Evolutionary conservation across 2,797 vertebrate genomes (phyloP), one percentile per base, ranked within the genome.

Genomic region (Poeciliopsis infans): DNA sequence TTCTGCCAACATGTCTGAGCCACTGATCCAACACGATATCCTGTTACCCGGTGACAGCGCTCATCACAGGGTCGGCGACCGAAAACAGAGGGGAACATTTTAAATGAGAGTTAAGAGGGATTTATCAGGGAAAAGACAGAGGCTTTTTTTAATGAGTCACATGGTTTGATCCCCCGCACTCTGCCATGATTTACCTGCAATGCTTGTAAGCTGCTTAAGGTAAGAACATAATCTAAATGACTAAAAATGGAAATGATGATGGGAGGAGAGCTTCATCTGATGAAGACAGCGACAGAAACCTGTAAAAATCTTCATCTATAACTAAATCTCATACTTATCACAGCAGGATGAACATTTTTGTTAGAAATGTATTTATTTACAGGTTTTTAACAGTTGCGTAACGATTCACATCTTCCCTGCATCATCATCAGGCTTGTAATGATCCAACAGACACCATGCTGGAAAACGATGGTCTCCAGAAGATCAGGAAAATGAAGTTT

Each of bases 241-340:
- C 39, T 73, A n/a, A 53, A 78, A 81, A 85, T 81, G 79, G 45
- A 84, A 84, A 87, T 79, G 80, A 49, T 25, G 75, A 72, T 33
- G 20, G 36, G 45, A 81, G 45, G 76, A 59, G 73, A 64, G 43
- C 1, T 2, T 73, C 72, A 51, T 39, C 16, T 72, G 43, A 75
- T 39, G 31, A 53, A 73, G 51, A 76, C 71, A 47, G 10, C 13
- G 28, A 20, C 5, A 41, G 36, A 83, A 53, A 73, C 39, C 7
- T 45, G 13, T 12, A 20, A 68, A 79, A 71, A 51, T 39, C 5
- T 23, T 16, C 46, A 18, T 64, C 2, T 64, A 20, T 20, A 1
- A 16, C 2, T 2, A 20, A 3, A 31, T 8, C 2, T 70, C 11
- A 16, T 11, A 31, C 43, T 66, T 20, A 46, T 72, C 23, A 72